A percentile compares a stretch with the other conserved stretches of the same genome.
phyloP scores from a whole-genome alignment of 2,797 vertebrate species.

The Onychomys torridus region DNA sequence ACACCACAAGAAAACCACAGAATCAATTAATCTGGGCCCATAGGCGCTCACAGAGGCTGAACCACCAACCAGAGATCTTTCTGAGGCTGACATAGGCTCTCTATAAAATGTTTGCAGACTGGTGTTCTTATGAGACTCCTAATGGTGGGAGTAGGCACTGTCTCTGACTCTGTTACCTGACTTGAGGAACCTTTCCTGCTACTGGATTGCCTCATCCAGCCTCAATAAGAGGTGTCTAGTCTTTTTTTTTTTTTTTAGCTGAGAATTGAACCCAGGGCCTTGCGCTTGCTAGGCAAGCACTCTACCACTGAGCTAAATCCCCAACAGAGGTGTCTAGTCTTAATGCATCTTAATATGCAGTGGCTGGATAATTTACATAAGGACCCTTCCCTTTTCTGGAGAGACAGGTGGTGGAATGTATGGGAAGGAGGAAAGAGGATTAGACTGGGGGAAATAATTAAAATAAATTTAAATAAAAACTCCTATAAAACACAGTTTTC shows the following conservation, averaged over 20 bases:
- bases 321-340: no score
- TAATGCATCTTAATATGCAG: neutral
- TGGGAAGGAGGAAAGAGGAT: neutral
- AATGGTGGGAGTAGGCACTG: neutral
- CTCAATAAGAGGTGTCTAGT: no score
- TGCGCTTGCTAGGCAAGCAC: no score
- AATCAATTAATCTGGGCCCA: neutral
- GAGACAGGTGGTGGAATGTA: neutral
- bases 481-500: no score
- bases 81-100: neutral
- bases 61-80: neutral
- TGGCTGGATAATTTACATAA: neutral
- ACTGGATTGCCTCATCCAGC: no score
- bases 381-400: neutral
- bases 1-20: neutral
- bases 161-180: neutral
- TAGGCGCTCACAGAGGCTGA: neutral
- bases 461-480: no score
- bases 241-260: no score
- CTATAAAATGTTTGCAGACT: neutral
- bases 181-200: neutral
- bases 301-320: no score
- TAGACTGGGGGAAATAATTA: neutral
- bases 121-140: neutral
- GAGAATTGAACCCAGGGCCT: no score